Conservation (phyloP, 1,140 invertebrate genomes). For the Penaeus japonicus region DNA sequence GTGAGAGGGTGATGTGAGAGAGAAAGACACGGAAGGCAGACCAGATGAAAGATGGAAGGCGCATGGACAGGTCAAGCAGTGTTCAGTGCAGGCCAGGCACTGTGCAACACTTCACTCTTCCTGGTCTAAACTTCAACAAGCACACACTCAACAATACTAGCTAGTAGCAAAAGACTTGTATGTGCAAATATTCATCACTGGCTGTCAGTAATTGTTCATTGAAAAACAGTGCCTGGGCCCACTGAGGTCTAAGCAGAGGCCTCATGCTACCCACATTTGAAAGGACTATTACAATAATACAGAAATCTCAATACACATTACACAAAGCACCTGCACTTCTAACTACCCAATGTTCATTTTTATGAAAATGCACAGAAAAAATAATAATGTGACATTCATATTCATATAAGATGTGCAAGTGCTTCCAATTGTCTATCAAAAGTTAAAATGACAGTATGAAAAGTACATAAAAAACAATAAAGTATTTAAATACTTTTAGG, state of each 20-base stretch:
- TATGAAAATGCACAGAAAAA: no score
- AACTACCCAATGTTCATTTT: not conserved
- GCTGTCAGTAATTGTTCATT: not conserved
- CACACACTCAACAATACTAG: conserved; percentile 17
- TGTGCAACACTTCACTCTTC: conserved; percentile 22
- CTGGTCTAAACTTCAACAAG: not conserved
- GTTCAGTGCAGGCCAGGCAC: conserved; percentile 43
- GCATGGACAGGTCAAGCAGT: conserved; percentile 50
- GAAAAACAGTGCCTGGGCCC: conserved; percentile 43
- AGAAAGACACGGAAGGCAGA: conserved; percentile 29
- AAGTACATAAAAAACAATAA: not conserved
- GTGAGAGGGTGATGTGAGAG: conserved; percentile 30
- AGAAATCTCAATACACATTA: not conserved
- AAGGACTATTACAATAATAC: not conserved
- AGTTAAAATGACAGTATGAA: conserved; percentile 10
- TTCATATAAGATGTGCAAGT: conserved; percentile 20
- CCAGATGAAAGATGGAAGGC: conserved; percentile 43
- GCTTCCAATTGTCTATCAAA: conserved; percentile 25
- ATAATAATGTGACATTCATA: no score
- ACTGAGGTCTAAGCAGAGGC: conserved; percentile 45
- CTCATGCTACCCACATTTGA: conserved; percentile 49
- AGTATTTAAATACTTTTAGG: not conserved
- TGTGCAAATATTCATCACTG: not conserved
- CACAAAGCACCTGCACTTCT: conserved; percentile 42
- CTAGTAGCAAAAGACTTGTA: conserved; percentile 12